These are phyloP conservation scores for Cherax quadricarinatus DNA, from an alignment of 1,140 invertebrate genomes.

Conservation along the genomic window DNA sequence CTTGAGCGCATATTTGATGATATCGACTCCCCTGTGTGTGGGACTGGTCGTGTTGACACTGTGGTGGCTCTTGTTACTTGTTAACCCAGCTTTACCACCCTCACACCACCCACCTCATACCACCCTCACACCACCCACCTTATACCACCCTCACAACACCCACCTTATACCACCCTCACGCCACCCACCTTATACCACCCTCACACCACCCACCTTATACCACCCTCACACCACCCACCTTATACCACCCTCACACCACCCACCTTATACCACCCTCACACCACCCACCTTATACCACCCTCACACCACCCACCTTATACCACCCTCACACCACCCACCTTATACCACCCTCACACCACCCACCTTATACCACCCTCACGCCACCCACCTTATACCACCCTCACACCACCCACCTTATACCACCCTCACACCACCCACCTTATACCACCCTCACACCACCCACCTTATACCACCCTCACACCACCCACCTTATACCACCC, in stretches of 20 bases:
- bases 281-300: no score
- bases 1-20: slow-evolving; percentile 1
- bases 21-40: not conserved
- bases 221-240: no score
- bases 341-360: no score
- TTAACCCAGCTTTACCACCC: not conserved
- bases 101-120: not conserved
- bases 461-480: not conserved
- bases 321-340: no score
- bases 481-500: no score
- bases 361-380: no score
- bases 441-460: not conserved
- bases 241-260: not conserved
- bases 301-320: no score
- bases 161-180: no score
- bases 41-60: not conserved
- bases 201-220: not conserved
- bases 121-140: not conserved
- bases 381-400: no score
- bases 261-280: not conserved
- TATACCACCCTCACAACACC: not conserved
- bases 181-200: no score
- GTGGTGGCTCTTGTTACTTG: not conserved
- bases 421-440: no score
- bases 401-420: not conserved